phyloP scores from a whole-genome alignment of 2,797 vertebrate species.

The Moxostoma hubbsi region DNA sequence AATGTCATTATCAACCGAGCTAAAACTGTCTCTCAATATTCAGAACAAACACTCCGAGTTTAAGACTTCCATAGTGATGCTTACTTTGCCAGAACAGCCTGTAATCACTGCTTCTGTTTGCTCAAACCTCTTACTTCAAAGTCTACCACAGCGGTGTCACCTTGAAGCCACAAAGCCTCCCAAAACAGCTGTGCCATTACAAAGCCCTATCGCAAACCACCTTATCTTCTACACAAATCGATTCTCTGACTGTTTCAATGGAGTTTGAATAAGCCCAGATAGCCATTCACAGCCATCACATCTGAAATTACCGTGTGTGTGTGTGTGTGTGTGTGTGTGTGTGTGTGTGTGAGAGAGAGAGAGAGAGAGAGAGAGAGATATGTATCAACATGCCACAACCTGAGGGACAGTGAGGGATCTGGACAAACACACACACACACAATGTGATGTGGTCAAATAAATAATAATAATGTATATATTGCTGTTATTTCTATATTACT shows the following conservation, averaged over 20 bases:
- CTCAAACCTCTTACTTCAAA: not conserved
- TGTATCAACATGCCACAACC: no score
- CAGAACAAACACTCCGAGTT: not conserved
- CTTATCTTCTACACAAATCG: conserved; percentile 30
- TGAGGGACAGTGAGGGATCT: no score
- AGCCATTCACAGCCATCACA: conserved; percentile 26
- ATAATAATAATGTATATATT: no score
- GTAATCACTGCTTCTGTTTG: conserved; percentile 10
- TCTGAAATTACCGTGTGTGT: conserved; percentile 15
- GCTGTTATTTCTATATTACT: no score
- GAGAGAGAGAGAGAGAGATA: not conserved
- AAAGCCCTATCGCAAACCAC: conserved; percentile 14
- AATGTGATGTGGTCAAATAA: no score
- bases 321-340: not conserved
- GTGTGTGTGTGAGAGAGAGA: no score
- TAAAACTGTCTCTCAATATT: not conserved
- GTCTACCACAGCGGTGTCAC: conserved; percentile 22
- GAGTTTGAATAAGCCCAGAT: conserved; percentile 18
- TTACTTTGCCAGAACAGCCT: not conserved
- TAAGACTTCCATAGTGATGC: not conserved
- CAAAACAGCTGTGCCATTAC: conserved; percentile 11
- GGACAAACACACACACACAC: no score
- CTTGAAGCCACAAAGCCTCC: conserved; percentile 20
- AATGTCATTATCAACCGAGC: conserved; percentile 17
- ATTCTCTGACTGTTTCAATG: conserved; percentile 27